Evolutionary conservation across 2,797 vertebrate species (phyloP), one percentile per base, ranked within the genome.

Genomic region (Coranthus polyacanthus): DNA sequence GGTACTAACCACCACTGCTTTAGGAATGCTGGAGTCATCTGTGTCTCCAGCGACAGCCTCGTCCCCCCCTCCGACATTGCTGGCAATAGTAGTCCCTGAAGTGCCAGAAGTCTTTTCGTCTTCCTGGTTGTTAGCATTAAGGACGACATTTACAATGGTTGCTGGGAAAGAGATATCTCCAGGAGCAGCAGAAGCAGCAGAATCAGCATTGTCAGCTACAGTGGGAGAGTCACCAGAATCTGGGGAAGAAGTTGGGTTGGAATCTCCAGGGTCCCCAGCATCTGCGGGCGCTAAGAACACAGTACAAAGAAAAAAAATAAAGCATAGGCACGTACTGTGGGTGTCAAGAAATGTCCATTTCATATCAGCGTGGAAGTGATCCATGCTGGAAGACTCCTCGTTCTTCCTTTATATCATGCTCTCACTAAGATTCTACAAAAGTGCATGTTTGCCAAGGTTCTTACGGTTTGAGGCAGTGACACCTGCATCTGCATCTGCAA

Each of bases 51-150:
- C 3, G 29, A 1, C 0, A 22, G 2, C 1, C 3, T 2, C 50
- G 0, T 9, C 3, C 0, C 0, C 4, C 2, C 0, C 0, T 11
- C 0, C 11, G n/a, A n/a, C n/a, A n/a, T n/a, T n/a, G 42, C 0
- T 0, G 4, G 0, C 36, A 17, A 5, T 5, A 3, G 43, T 18
- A 16, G 39, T 6, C 3, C 0, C 34, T 7, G 43, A 18, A 26
- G 21, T 8, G 1, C 8, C 16, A n/a, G 52, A 54, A 2, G 32
- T 34, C 6, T 54, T 37, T 24, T 0, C 51, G 44, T 2, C 17
- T 3, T 7, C 42, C 17, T 2, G 17, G 16, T 0, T 13, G 10
- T 6, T 0, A 6, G 0, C 0, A 15, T 0, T 5, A 0, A n/a
- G 0, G 2, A 0, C 0, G 2, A 1, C 0, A 12, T 0, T 4